These are phyloP conservation scores for Alcis repandata DNA, from an alignment of 2,888 invertebrate genomes.

Conservation along the genomic window DNA sequence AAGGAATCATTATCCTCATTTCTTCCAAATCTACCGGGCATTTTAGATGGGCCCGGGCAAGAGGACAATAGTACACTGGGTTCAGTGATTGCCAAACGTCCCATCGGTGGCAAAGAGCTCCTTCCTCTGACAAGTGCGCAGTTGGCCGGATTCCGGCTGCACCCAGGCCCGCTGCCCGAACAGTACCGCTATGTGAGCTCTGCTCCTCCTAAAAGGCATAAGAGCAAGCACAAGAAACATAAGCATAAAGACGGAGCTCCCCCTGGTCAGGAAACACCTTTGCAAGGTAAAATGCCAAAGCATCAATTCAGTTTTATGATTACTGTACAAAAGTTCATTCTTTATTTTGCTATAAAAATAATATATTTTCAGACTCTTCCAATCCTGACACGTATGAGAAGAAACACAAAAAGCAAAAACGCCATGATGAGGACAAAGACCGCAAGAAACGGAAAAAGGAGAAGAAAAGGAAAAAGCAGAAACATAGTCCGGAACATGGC, in stretches of 20 bases:
- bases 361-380: conserved; percentile 83
- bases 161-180: conserved; percentile 98
- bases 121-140: conserved; percentile 94
- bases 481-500: conserved; percentile 96
- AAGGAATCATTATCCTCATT: conserved; percentile 98
- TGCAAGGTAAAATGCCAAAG: conserved; percentile 84
- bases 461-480: conserved; percentile 97
- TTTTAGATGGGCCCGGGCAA: conserved; percentile 96
- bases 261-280: conserved; percentile 91
- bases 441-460: conserved; percentile 97
- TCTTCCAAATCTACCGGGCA: conserved; percentile 97
- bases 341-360: too few species aligned
- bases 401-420: conserved; percentile 97
- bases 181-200: conserved; percentile 97
- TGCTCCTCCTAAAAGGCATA: conserved; percentile 96
- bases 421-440: conserved; percentile 97
- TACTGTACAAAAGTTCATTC: too few species aligned
- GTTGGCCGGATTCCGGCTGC: conserved; percentile 96
- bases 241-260: conserved; percentile 96
- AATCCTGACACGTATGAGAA: conserved; percentile 95
- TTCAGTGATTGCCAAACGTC: conserved; percentile 98
- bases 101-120: conserved; percentile 95
- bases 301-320: too few species aligned
- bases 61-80: conserved; percentile 94
- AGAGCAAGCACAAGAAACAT: conserved; percentile 98